phyloP scores from a whole-genome alignment of 2,113 vertebrate genomes.

The Protobothrops flavoviridis region DNA sequence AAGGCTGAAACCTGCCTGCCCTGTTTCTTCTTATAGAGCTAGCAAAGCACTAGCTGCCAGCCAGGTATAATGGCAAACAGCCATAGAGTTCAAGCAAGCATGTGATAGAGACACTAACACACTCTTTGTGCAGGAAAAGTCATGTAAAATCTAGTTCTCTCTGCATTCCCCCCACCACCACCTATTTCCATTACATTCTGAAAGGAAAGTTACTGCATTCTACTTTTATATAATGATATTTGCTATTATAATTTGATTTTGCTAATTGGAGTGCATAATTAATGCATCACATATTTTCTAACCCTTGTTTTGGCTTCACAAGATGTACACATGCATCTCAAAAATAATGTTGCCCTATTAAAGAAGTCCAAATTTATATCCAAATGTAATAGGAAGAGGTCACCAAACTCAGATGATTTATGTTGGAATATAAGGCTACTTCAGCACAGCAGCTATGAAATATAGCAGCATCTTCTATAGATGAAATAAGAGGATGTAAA shows the following conservation, averaged over 20 bases:
- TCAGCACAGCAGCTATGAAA: no score
- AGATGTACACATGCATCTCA: not conserved
- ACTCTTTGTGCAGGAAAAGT: slow-evolving; percentile 24
- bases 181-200: not conserved
- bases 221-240: not conserved
- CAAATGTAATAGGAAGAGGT: not conserved
- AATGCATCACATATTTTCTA: not conserved
- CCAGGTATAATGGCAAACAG: slow-evolving; percentile 2
- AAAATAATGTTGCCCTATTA: not conserved
- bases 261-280: not conserved
- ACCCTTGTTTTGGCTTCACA: not conserved
- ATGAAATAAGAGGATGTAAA: not conserved
- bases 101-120: slow-evolving; percentile 40
- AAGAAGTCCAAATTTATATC: not conserved
- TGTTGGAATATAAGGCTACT: not conserved
- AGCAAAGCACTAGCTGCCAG: slow-evolving; percentile 30
- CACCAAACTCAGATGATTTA: not conserved
- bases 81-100: not conserved
- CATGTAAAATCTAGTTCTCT: not conserved
- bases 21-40: slow-evolving; percentile 25
- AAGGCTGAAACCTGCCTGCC: slow-evolving; percentile 47
- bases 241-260: not conserved
- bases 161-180: not conserved
- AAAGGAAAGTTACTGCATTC: not conserved
- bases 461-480: not conserved